These are phyloP conservation scores for Pogonocichla stellata DNA, from an alignment of 2,113 vertebrate genomes.

Conservation along the genomic window DNA sequence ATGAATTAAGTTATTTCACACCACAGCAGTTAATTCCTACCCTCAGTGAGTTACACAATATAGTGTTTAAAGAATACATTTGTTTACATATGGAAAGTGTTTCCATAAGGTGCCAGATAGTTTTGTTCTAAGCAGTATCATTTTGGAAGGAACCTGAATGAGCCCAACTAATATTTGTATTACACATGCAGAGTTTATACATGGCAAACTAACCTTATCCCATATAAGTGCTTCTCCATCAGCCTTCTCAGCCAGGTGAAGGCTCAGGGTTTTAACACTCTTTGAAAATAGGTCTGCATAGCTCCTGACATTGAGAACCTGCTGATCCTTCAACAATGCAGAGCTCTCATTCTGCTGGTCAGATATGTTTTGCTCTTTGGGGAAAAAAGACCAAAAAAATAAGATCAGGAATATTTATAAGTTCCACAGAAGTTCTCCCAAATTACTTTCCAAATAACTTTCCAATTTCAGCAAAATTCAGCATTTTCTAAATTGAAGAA, in stretches of 20 bases:
- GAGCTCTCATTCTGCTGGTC: conserved; percentile 76
- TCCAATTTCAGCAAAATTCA: background rate
- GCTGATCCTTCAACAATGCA: conserved; percentile 89
- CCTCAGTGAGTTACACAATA: background rate
- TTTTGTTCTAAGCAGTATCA: background rate
- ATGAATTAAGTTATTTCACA: background rate
- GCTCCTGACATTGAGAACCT: conserved; percentile 88
- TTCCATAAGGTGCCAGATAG: background rate
- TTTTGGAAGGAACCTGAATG: background rate
- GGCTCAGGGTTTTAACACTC: conserved; percentile 88
- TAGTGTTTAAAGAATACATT: background rate
- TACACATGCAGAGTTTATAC: background rate
- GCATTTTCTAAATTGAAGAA: background rate
- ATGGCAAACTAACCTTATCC: conserved; percentile 88
- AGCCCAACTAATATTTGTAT: background rate
- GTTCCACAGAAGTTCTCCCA: background rate
- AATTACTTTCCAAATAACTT: background rate
- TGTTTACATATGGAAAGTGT: background rate
- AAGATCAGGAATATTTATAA: background rate
- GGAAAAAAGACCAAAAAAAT: background rate
- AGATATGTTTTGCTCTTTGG: conserved; percentile 58
- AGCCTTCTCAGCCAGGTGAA: conserved; percentile 87
- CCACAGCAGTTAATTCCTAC: background rate
- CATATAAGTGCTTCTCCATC: conserved; percentile 90
- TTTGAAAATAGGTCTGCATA: conserved; percentile 86